Base-by-base conservation (phyloP, 2,797 vertebrate species). In the Scarus forsteni region DNA sequence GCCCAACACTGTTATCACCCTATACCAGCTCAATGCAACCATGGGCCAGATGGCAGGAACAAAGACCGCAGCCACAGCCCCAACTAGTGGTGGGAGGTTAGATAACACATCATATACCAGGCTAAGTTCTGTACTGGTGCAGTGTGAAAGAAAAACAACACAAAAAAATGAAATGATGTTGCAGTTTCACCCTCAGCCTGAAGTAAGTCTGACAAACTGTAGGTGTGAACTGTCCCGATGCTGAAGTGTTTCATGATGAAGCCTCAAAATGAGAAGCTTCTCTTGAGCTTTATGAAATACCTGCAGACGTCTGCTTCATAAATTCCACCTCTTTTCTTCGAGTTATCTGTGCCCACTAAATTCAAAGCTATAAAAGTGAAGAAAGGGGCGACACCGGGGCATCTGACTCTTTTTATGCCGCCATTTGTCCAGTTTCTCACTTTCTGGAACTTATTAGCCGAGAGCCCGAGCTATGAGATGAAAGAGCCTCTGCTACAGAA, bases 371-470 rank as follows among this genome's bases (percentile, higher is more conserved):
- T 78, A 81, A 73, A 80, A 76, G 19, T 36, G 12, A 39, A 77
- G 58, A 70, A 54, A 27, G 14, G 16, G 38, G 46, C 1, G 10
- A 80, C 65, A 74, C 40, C 2, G 44, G 48, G 60, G 66, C 76
- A 85, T 80, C 69, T 70, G 61, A 67, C 76, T 61, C 57, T 79
- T 74, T 78, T 79, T 50, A 76, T 75, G 66, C 66, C 75, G 66
- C 60, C 54, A 66, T 83, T 81, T 63, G 78, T 85, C 80, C 76
- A 82, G 51, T 77, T 83, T 70, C 58, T 72, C 53, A 43, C 77
- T 82, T 58, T 69, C 67, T 77, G 77, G 78, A 80, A 81, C 77
- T 74, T 77, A 83, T 89, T 86, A 82, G 69, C 53, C 36, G 44
- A 60, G 8, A 63, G 61, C 50, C 15, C 9, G 12, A 58, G 35